phyloP scores from a whole-genome alignment of 2,113 vertebrate species.

The Equus quagga region DNA sequence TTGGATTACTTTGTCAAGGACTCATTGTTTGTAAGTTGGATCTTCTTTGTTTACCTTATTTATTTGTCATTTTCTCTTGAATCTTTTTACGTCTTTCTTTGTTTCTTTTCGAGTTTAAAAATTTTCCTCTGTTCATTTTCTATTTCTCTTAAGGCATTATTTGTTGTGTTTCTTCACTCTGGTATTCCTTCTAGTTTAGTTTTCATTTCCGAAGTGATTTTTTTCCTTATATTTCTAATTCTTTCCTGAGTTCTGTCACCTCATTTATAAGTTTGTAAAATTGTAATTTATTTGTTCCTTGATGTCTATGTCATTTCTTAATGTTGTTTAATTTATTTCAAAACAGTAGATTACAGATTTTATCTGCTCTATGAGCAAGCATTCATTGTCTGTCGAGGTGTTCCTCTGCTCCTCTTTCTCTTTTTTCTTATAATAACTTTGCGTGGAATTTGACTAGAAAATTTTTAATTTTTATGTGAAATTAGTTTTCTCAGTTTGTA shows the following conservation, averaged over 20 bases:
- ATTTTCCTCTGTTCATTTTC: not conserved
- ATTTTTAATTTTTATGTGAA: not conserved
- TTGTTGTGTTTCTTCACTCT: not conserved
- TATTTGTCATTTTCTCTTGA: not conserved
- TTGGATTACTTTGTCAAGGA: not conserved
- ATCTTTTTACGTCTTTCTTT: not conserved
- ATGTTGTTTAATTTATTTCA: not conserved
- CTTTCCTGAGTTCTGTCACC: not conserved
- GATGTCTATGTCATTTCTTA: not conserved
- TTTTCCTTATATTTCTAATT: not conserved
- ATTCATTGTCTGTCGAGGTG: not conserved
- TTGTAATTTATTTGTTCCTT: not conserved
- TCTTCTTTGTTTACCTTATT: not conserved
- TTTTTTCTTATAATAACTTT: not conserved
- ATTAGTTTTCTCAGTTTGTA: constrained; percentile 12
- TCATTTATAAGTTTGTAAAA: not conserved
- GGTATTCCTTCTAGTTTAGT: not conserved
- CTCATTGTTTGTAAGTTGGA: not conserved
- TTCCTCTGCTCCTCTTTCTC: not conserved
- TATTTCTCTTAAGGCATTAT: not conserved
- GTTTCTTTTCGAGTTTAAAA: not conserved
- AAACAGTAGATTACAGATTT: not conserved
- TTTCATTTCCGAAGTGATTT: not conserved
- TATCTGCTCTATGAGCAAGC: not conserved
- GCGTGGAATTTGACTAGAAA: not conserved